phyloP scores from a whole-genome alignment of 2,113 vertebrate genomes.

The Pseudorasbora parva region DNA sequence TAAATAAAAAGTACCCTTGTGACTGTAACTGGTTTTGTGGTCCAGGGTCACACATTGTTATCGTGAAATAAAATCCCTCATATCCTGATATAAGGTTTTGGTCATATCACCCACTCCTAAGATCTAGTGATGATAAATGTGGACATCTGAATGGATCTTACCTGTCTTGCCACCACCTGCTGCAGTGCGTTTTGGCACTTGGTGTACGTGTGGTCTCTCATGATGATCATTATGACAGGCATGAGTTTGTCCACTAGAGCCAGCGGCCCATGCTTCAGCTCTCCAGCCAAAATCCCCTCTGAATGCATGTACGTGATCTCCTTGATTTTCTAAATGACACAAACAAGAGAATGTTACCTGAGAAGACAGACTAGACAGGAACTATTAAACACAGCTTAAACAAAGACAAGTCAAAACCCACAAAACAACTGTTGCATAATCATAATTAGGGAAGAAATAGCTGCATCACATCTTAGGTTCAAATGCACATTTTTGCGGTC shows the following conservation, averaged over 20 bases:
- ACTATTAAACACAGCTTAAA: not conserved
- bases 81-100: too few species aligned
- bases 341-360: not conserved
- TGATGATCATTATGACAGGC: conserved; percentile 99
- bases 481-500: not conserved
- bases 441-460: not conserved
- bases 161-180: conserved; percentile 94
- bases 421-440: not conserved
- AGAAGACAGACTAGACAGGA: not conserved
- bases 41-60: too few species aligned
- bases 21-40: too few species aligned
- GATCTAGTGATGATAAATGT: too few species aligned
- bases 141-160: conserved; percentile 61
- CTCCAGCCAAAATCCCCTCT: conserved; percentile 94
- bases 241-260: conserved; percentile 97
- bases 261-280: conserved; percentile 93
- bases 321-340: conserved; percentile 90
- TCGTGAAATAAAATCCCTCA: too few species aligned
- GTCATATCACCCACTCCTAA: too few species aligned
- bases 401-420: not conserved
- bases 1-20: too few species aligned
- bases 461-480: not conserved
- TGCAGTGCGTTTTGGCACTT: conserved; percentile 98
- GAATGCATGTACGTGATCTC: conserved; percentile 99
- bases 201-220: conserved; percentile 91